A percentile compares a stretch with the other conserved stretches of the same genome.
These are phyloP conservation scores for Cyprinella venusta DNA, from an alignment of 2,797 vertebrate species.

Conservation along the genomic window DNA sequence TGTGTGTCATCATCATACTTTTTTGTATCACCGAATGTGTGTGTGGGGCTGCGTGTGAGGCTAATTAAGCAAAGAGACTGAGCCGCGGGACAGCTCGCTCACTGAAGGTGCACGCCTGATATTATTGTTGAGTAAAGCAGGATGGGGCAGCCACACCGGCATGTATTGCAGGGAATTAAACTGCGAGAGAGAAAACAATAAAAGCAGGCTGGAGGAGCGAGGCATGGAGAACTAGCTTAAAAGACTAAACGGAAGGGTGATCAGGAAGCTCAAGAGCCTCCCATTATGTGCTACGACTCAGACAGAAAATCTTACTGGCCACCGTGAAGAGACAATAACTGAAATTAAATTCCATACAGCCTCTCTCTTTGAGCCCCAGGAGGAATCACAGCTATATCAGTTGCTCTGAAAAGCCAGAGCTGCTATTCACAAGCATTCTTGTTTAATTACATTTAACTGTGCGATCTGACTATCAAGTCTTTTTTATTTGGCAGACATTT, in stretches of 20 bases:
- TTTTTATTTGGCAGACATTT: slow-evolving; percentile 7
- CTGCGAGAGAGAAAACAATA: slow-evolving; percentile 55
- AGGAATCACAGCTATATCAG: slow-evolving; percentile 20
- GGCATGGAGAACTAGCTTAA: slow-evolving; percentile 53
- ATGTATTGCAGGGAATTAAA: slow-evolving; percentile 58
- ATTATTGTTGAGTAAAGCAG: slow-evolving; percentile 54
- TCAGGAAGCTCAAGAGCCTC: slow-evolving; percentile 50
- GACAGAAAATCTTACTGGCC: slow-evolving; percentile 45
- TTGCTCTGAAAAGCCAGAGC: slow-evolving; percentile 34
- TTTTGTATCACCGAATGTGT: slow-evolving; percentile 6
- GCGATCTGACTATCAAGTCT: slow-evolving; percentile 41
- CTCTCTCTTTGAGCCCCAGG: slow-evolving; percentile 44
- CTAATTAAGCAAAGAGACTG: slow-evolving; percentile 60
- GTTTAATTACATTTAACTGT: slow-evolving; percentile 46
- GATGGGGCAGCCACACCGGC: slow-evolving; percentile 37
- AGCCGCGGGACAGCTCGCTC: slow-evolving; percentile 53
- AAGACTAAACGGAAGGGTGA: slow-evolving; percentile 57
- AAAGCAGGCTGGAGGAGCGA: slow-evolving; percentile 48
- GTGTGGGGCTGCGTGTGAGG: slow-evolving; percentile 23
- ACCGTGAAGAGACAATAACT: slow-evolving; percentile 55
- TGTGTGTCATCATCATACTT: slow-evolving; percentile 14
- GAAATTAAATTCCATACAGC: slow-evolving; percentile 62
- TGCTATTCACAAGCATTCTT: slow-evolving; percentile 26
- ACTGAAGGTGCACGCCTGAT: slow-evolving; percentile 58
- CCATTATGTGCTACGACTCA: slow-evolving; percentile 53